A percentile compares a stretch with the other conserved stretches of the same genome.
Evolutionary conservation across 2,113 vertebrate species (phyloP).

Genomic region (Dromas ardeola): DNA sequence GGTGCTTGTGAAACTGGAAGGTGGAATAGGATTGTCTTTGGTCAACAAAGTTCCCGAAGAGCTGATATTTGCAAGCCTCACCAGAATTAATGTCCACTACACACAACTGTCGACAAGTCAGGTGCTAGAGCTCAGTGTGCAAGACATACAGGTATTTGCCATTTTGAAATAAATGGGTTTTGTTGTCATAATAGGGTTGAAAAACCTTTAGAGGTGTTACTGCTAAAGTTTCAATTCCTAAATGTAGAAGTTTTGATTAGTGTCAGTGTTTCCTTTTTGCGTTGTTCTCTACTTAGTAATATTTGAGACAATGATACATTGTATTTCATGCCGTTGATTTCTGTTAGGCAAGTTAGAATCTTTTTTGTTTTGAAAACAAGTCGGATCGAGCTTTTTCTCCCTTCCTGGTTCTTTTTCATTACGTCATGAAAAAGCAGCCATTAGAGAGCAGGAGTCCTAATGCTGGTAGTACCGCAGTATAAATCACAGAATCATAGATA

Average conservation of each 20-base stretch:
- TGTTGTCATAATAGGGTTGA: background rate
- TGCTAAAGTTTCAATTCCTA: background rate
- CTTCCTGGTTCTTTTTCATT: background rate
- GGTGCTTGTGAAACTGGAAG: slow-evolving; percentile 90
- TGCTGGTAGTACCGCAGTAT: too few relatives aligned
- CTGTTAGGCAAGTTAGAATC: background rate
- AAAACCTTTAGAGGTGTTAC: background rate
- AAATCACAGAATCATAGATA: background rate
- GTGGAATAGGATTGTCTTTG: slow-evolving; percentile 92
- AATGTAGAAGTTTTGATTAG: background rate
- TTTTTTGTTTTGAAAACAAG: background rate
- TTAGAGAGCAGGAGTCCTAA: background rate
- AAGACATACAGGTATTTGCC: slow-evolving; percentile 87
- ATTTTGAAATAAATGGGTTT: background rate
- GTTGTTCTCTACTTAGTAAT: background rate
- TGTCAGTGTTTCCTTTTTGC: background rate
- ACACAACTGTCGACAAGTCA: slow-evolving; percentile 84
- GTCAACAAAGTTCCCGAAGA: slow-evolving; percentile 96
- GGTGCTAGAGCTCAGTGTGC: slow-evolving; percentile 90
- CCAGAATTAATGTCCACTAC: slow-evolving; percentile 88
- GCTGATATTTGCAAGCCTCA: slow-evolving; percentile 87
- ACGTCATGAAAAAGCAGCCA: background rate
- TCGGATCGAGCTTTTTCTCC: background rate
- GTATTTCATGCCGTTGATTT: background rate
- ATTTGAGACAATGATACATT: background rate